These are phyloP conservation scores for Chrysomela aeneicollis DNA, from an alignment of 2,888 invertebrate species.

Conservation along the genomic window DNA sequence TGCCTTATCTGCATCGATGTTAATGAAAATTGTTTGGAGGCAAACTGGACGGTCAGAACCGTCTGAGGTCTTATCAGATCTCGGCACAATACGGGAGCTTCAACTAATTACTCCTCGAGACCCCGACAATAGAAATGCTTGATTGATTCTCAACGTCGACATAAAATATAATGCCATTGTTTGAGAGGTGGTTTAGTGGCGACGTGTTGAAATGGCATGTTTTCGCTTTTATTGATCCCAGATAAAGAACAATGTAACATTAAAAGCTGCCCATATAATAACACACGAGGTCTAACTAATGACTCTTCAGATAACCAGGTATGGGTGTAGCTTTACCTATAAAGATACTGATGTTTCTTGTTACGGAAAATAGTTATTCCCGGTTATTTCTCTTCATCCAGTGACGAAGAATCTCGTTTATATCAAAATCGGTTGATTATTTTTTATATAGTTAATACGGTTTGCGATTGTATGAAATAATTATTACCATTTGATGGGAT, in stretches of 20 bases:
- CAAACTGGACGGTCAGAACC: constrained; percentile 14
- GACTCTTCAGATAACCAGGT: too few species aligned
- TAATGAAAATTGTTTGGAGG: neutral
- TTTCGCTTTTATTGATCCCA: constrained; percentile 26
- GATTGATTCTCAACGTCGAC: constrained; percentile 53
- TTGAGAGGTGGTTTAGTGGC: constrained; percentile 45
- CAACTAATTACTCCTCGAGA: constrained; percentile 48
- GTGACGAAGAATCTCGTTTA: too few species aligned
- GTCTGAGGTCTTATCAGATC: constrained; percentile 47
- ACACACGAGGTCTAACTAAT: too few species aligned
- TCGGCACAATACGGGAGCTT: constrained; percentile 49
- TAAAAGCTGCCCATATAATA: constrained; percentile 17
- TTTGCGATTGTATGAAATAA: too few species aligned
- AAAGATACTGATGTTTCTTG: too few species aligned
- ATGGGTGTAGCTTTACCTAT: too few species aligned
- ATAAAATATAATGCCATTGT: constrained; percentile 54
- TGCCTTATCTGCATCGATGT: neutral
- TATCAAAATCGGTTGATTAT: too few species aligned
- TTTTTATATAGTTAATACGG: too few species aligned
- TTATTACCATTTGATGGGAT: too few species aligned
- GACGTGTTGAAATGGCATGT: constrained; percentile 50
- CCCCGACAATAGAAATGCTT: constrained; percentile 41
- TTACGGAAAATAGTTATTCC: too few species aligned
- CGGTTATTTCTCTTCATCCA: too few species aligned
- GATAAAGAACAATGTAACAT: constrained; percentile 34